Evolutionary conservation across 2,797 vertebrate species (phyloP).

Genomic region (Coregonus sp.): DNA sequence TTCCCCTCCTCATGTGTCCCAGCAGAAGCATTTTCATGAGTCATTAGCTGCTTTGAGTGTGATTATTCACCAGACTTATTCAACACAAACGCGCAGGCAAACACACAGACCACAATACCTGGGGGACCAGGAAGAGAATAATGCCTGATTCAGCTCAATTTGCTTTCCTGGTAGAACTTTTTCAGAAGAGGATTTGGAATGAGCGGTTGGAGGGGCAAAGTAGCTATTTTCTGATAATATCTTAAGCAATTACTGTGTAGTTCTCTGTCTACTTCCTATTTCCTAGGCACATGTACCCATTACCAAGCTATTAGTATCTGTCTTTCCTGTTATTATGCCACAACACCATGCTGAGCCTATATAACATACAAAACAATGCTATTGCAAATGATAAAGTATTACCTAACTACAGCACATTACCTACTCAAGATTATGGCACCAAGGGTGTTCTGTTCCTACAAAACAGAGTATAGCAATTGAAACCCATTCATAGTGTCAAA

Average conservation of each 20-base stretch:
- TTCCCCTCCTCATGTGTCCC: conserved; percentile 17
- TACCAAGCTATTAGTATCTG: not conserved
- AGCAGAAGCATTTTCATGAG: conserved; percentile 53
- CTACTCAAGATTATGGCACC: not conserved
- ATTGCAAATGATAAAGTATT: not conserved
- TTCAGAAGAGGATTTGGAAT: not conserved
- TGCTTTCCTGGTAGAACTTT: not conserved
- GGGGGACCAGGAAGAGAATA: conserved; percentile 29
- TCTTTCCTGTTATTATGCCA: not conserved
- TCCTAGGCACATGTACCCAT: not conserved
- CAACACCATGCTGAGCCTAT: not conserved
- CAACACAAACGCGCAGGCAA: not conserved
- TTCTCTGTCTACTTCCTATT: not conserved
- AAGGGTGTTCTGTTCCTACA: not conserved
- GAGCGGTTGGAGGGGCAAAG: not conserved
- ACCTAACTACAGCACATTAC: not conserved
- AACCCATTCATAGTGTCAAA: not conserved
- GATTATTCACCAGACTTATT: conserved; percentile 59
- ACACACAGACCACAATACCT: not conserved
- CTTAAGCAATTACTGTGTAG: not conserved
- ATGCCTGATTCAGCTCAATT: conserved; percentile 42
- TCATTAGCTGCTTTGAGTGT: conserved; percentile 65
- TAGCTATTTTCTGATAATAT: not conserved
- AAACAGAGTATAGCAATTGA: not conserved
- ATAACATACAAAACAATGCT: not conserved